These are phyloP conservation scores for Eulithis testata DNA, from an alignment of 2,888 invertebrate species.

Conservation along the genomic window DNA sequence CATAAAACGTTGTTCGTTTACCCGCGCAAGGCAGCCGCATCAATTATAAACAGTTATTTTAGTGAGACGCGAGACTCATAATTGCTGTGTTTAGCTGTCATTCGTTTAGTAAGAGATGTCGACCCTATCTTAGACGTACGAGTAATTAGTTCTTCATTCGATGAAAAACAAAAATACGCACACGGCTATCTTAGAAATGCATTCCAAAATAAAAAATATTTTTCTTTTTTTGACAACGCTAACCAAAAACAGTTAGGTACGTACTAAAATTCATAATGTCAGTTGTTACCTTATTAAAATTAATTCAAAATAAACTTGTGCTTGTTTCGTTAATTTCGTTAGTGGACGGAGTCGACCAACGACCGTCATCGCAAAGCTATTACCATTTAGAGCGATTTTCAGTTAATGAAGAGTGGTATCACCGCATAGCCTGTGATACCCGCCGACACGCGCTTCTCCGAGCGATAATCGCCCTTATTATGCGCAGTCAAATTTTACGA, in stretches of 20 bases:
- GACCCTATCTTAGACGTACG: slow-evolving; percentile 58
- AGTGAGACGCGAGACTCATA: slow-evolving; percentile 69
- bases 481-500: slow-evolving; percentile 83
- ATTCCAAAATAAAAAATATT: slow-evolving; percentile 51
- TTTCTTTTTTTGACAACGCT: slow-evolving; percentile 58
- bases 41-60: slow-evolving; percentile 80
- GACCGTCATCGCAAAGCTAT: slow-evolving; percentile 63
- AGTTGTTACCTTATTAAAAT: slow-evolving; percentile 74
- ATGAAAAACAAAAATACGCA: slow-evolving; percentile 42
- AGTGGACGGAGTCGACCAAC: slow-evolving; percentile 58
- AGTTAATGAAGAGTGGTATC: slow-evolving; percentile 75
- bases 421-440: slow-evolving; percentile 60
- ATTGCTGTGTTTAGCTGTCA: slow-evolving; percentile 75
- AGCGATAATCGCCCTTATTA: slow-evolving; percentile 79
- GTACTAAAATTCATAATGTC: slow-evolving; percentile 59
- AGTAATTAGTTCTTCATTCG: slow-evolving; percentile 51
- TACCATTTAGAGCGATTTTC: slow-evolving; percentile 80
- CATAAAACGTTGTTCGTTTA: slow-evolving; percentile 75
- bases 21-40: slow-evolving; percentile 66
- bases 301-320: slow-evolving; percentile 71
- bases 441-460: slow-evolving; percentile 65
- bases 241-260: slow-evolving; percentile 60
- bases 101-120: slow-evolving; percentile 71
- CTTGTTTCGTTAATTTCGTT: slow-evolving; percentile 70
- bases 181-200: slow-evolving; percentile 45